A percentile compares a stretch with the other conserved stretches of the same genome.
Conservation (phyloP, 2,888 invertebrate species). For the Eudasyphora cyanicolor region DNA sequence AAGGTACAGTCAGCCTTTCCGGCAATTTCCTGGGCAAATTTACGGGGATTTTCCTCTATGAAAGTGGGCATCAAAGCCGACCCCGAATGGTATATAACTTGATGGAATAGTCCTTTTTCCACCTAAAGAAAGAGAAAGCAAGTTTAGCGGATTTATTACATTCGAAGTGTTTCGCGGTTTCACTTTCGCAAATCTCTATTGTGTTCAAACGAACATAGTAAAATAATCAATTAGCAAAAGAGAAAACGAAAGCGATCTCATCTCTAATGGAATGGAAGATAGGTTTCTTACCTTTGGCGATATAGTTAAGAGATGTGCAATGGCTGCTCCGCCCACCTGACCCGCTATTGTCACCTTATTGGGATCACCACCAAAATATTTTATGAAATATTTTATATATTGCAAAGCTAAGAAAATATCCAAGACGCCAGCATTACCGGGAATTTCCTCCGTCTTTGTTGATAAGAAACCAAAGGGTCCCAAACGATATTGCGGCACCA, state of each 20-base stretch:
- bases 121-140: constrained; percentile 62
- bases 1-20: constrained; percentile 74
- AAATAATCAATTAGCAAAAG: too few species aligned
- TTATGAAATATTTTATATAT: constrained; percentile 80
- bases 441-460: constrained; percentile 80
- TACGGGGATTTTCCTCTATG: constrained; percentile 80
- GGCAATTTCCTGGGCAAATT: constrained; percentile 78
- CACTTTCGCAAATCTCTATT: background rate
- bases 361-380: constrained; percentile 81
- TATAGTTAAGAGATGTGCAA: constrained; percentile 80
- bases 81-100: constrained; percentile 81
- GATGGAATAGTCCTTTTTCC: constrained; percentile 80
- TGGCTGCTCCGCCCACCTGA: constrained; percentile 81
- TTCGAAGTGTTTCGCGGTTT: background rate
- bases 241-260: too few species aligned
- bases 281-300: constrained; percentile 79
- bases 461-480: constrained; percentile 82
- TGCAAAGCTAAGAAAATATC: constrained; percentile 81
- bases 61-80: constrained; percentile 81
- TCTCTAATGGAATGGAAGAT: too few species aligned
- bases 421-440: constrained; percentile 82
- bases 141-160: background rate
- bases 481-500: constrained; percentile 81
- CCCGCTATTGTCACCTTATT: constrained; percentile 81
- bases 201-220: too few species aligned